Conservation (phyloP, 2,888 invertebrate species). For the Morinoia aosen region DNA sequence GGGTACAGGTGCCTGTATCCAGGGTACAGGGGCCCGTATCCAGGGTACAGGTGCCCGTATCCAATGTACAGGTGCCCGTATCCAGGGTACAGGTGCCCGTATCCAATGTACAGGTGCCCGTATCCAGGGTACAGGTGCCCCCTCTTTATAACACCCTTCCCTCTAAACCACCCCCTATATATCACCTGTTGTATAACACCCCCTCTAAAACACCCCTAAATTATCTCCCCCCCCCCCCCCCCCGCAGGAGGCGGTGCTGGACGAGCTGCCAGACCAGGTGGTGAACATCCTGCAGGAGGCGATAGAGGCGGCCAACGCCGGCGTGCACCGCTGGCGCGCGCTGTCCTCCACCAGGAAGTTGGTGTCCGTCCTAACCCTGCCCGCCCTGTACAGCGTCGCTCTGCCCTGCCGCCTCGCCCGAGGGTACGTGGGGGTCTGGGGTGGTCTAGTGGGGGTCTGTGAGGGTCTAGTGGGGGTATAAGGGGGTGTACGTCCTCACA, state of each 20-base stretch:
- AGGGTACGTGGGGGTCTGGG: conserved; percentile 72
- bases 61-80: no score
- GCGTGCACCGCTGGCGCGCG: conserved; percentile 85
- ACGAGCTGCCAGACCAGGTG: conserved; percentile 91
- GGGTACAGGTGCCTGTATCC: no score
- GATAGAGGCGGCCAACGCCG: conserved; percentile 92
- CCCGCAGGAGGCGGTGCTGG: conserved; percentile 85
- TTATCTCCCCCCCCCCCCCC: not conserved
- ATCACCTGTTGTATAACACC: not conserved
- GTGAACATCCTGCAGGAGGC: conserved; percentile 92
- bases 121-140: no score
- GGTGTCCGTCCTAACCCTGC: conserved; percentile 84
- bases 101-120: no score
- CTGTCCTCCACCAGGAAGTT: conserved; percentile 73
- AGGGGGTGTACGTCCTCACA: conserved; percentile 80
- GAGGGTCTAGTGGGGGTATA: no score
- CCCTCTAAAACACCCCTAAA: not conserved
- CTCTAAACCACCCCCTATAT: not conserved
- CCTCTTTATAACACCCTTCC: no score
- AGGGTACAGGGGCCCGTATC: no score
- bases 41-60: no score
- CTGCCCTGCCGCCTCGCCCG: conserved; percentile 87
- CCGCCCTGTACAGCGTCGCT: conserved; percentile 90
- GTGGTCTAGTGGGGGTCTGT: conserved; percentile 74
- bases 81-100: no score